phyloP scores from a whole-genome alignment of 2,113 vertebrate species.

The Vimba vimba region DNA sequence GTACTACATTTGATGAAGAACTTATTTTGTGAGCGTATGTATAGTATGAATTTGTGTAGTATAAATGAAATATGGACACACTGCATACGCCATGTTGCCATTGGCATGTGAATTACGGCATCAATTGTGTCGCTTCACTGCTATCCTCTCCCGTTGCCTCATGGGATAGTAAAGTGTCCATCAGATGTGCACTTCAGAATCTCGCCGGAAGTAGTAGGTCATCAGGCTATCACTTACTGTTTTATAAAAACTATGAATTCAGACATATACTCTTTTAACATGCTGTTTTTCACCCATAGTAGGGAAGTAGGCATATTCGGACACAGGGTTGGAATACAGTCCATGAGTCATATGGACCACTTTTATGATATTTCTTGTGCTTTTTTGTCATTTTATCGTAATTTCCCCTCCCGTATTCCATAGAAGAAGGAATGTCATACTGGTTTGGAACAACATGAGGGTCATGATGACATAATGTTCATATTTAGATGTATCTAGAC shows the following conservation, averaged over 20 bases:
- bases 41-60: too few relatives aligned
- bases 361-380: too few relatives aligned
- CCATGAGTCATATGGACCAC: too few relatives aligned
- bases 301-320: not conserved
- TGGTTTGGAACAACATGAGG: not conserved
- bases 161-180: not conserved
- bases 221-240: too few relatives aligned
- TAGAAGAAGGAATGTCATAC: not conserved
- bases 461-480: not conserved
- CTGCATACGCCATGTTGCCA: not conserved
- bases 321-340: not conserved
- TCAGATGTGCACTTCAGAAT: too few relatives aligned
- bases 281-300: not conserved
- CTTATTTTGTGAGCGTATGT: too few relatives aligned
- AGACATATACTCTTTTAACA: not conserved
- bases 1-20: too few relatives aligned
- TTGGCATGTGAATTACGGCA: not conserved
- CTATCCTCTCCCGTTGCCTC: not conserved
- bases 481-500: not conserved
- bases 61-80: not conserved
- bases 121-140: not conserved
- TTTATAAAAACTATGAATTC: not conserved
- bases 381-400: not conserved
- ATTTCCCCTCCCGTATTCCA: not conserved
- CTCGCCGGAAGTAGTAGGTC: too few relatives aligned